Conservation (phyloP, 2,797 vertebrate genomes). For the Apodemus agrarius region DNA sequence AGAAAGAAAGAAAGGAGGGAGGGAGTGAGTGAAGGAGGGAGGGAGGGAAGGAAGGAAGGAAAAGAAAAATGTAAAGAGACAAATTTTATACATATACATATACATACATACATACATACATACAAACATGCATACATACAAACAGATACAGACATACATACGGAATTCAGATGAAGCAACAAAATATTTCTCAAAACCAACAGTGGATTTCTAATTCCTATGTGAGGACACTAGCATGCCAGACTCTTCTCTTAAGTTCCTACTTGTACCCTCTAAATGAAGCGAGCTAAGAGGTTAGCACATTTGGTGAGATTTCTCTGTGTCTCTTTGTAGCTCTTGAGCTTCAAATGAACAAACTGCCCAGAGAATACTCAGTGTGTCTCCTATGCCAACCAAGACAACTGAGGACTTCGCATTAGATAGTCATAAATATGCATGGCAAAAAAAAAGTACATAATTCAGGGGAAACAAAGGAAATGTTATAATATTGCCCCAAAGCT, state of each 20-base stretch:
- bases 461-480: neutral
- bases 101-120: neutral
- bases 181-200: neutral
- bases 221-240: neutral
- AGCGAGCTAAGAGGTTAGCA: neutral
- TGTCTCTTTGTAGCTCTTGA: neutral
- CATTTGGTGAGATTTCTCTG: neutral
- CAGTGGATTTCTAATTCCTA: neutral
- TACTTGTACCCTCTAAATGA: neutral
- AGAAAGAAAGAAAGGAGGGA: accelerated
- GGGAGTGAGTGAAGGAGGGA: too few species aligned
- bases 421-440: neutral
- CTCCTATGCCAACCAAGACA: neutral
- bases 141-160: neutral
- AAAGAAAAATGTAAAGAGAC: too few species aligned
- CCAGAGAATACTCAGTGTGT: neutral
- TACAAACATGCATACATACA: too few species aligned
- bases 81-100: too few species aligned
- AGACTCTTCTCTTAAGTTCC: neutral
- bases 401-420: neutral
- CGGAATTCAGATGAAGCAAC: neutral
- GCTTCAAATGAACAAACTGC: neutral
- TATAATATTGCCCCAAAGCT: neutral
- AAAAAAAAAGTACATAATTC: slow-evolving; percentile 22
- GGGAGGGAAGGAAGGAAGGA: too few species aligned